Conservation (phyloP, 2,113 vertebrate genomes). For the Anolis carolinensis region DNA sequence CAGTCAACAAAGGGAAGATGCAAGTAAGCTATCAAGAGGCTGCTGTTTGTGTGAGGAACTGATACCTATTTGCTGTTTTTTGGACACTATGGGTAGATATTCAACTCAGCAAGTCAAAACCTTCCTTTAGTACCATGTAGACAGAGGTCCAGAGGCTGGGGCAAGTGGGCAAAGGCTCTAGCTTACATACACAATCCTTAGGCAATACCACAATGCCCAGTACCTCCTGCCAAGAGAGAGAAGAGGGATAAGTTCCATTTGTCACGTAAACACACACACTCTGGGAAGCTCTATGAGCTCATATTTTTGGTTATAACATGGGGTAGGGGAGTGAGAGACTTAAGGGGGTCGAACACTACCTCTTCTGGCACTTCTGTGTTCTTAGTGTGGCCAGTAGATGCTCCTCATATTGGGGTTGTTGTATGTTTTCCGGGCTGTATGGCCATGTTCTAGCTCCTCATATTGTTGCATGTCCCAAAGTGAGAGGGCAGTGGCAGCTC, state of each 20-base stretch:
- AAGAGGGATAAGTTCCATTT: not conserved
- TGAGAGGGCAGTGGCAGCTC: not conserved
- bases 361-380: not conserved
- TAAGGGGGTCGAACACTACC: not conserved
- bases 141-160: not conserved
- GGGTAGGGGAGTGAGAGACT: not conserved
- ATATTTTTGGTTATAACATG: not conserved
- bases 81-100: not conserved
- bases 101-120: not conserved
- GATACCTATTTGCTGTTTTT: not conserved
- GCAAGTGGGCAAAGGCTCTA: not conserved
- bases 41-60: not conserved
- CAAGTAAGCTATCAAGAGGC: not conserved
- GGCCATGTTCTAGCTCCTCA: too few relatives aligned
- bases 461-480: not conserved
- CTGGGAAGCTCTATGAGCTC: not conserved
- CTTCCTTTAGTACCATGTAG: not conserved
- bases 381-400: not conserved
- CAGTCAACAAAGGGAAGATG: not conserved
- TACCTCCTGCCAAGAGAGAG: not conserved
- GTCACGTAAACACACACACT: not conserved
- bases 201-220: not conserved
- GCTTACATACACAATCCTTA: not conserved
- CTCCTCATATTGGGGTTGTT: too few relatives aligned
- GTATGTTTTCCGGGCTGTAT: too few relatives aligned